Conservation (phyloP, 2,797 vertebrate genomes). For the Clarias platycephalus region DNA sequence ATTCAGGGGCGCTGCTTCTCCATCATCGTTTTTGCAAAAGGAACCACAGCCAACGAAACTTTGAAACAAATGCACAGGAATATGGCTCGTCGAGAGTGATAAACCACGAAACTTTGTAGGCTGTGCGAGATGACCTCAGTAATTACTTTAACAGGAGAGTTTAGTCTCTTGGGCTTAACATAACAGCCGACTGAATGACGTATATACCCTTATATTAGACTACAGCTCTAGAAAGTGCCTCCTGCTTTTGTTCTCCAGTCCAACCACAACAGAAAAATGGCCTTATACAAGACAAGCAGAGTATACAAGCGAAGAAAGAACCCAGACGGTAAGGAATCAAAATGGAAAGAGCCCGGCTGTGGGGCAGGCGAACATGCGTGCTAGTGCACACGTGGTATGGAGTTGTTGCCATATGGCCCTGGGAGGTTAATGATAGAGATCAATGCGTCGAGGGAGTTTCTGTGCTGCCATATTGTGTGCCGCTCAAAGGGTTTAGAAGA, state of each 20-base stretch:
- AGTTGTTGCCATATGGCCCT: constrained; percentile 65
- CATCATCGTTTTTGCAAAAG: constrained; percentile 16
- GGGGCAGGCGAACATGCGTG: constrained; percentile 34
- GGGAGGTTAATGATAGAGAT: constrained; percentile 59
- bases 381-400: constrained; percentile 43
- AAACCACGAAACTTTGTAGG: constrained; percentile 1
- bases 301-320: neutral
- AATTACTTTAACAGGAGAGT: constrained; percentile 25
- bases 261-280: constrained; percentile 4
- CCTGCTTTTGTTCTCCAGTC: constrained; percentile 17
- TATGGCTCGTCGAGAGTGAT: neutral
- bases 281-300: neutral
- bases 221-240: constrained; percentile 7
- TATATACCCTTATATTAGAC: neutral
- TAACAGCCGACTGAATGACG: neutral
- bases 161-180: constrained; percentile 26
- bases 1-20: constrained; percentile 36
- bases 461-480: constrained; percentile 61
- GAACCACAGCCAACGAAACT: constrained; percentile 20
- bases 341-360: constrained; percentile 2
- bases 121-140: constrained; percentile 30
- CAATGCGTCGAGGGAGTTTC: constrained; percentile 63
- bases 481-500: constrained; percentile 52
- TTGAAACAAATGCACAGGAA: neutral
- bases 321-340: neutral